phyloP scores from a whole-genome alignment of 2,888 invertebrate species.

The Nomada ruficornis region DNA sequence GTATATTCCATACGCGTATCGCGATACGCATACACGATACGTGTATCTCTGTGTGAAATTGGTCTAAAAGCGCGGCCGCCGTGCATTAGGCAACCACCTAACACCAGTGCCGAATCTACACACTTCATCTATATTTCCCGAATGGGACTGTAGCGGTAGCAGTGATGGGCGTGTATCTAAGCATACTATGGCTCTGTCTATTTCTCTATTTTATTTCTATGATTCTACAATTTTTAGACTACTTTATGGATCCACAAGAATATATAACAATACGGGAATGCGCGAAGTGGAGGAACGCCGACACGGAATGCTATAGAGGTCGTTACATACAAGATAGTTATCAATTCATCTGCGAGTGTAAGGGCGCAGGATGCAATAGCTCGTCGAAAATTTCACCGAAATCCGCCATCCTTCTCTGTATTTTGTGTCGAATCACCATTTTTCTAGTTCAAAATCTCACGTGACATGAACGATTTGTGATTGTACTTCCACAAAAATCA shows the following conservation, averaged over 20 bases:
- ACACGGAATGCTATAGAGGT: conserved; percentile 73
- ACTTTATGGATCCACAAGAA: conserved; percentile 71
- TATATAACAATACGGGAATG: conserved; percentile 73
- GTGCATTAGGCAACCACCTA: no score
- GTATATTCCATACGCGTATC: no score
- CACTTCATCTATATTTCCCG: no score
- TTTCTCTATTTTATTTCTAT: background rate
- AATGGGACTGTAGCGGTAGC: no score
- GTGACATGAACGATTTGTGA: conserved; percentile 1
- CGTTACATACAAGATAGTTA: conserved; percentile 73
- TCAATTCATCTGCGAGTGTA: conserved; percentile 76
- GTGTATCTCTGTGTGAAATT: no score
- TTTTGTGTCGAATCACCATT: conserved; percentile 45
- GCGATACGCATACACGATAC: no score
- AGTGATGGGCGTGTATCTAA: no score
- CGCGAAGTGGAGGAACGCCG: conserved; percentile 62
- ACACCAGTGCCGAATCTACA: no score
- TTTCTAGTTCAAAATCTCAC: conserved; percentile 38
- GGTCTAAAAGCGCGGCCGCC: no score
- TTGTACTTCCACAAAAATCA: background rate
- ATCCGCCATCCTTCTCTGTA: conserved; percentile 2
- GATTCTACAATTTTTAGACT: conserved; percentile 65
- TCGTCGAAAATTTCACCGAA: conserved; percentile 49
- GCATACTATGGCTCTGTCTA: background rate
- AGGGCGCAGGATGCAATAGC: conserved; percentile 72